A percentile compares a stretch with the other conserved stretches of the same genome.
Conservation (phyloP, 23 tunicate genomes). For the Phallusia fumigata region DNA sequence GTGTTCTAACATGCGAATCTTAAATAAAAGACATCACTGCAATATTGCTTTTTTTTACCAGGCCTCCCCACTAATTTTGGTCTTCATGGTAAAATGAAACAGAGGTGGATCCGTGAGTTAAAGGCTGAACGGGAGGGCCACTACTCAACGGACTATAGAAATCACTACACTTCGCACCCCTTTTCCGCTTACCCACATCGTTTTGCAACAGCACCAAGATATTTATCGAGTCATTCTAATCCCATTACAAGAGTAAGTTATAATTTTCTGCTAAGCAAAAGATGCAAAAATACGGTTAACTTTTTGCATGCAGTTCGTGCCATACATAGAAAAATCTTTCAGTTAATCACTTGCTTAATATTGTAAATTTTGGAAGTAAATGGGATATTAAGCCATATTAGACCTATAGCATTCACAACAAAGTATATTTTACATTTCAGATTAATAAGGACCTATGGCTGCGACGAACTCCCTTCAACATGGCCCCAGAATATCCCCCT, state of each 20-base stretch:
- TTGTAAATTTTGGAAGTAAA: no score
- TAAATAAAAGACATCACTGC: no score
- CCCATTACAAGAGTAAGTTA: constrained; percentile 83
- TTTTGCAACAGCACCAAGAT: constrained; percentile 75
- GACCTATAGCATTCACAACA: no score
- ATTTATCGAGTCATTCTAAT: constrained; percentile 83
- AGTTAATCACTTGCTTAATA: not conserved
- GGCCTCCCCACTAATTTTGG: constrained; percentile 84
- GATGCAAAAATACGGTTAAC: not conserved
- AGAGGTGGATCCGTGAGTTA: constrained; percentile 57
- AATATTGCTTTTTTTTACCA: no score
- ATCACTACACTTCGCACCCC: constrained; percentile 48
- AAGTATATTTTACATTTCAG: constrained; percentile 20
- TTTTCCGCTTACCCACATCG: constrained; percentile 67
- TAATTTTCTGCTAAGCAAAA: not conserved
- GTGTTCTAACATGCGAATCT: no score
- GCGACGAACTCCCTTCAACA: constrained; percentile 76
- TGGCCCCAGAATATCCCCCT: constrained; percentile 95
- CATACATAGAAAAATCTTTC: not conserved
- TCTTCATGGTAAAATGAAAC: constrained; percentile 26
- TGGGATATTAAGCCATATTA: no score
- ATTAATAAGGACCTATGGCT: constrained; percentile 83
- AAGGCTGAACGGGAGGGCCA: constrained; percentile 47
- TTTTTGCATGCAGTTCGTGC: not conserved
- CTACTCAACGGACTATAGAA: constrained; percentile 54